These are phyloP conservation scores for Lutraria rhynchaena DNA, from an alignment of 1,140 invertebrate genomes.

Conservation along the genomic window DNA sequence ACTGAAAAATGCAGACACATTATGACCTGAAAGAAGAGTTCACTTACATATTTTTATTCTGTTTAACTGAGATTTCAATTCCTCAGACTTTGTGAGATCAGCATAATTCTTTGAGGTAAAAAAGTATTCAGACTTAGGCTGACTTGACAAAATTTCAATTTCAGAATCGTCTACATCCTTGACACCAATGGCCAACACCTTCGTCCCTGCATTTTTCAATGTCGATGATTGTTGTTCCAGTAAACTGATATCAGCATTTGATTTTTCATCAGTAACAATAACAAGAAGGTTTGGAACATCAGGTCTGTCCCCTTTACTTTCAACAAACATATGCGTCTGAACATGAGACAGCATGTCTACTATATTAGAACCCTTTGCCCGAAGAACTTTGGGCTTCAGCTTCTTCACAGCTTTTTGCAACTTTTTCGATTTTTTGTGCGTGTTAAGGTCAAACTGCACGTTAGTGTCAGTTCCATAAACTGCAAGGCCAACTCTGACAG, in stretches of 20 bases:
- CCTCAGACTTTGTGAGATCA: conserved; percentile 14
- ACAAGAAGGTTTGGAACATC: conserved; percentile 70
- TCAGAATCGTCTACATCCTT: conserved; percentile 27
- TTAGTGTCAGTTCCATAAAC: conserved; percentile 57
- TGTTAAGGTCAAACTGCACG: conserved; percentile 41
- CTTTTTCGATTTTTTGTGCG: conserved; percentile 32
- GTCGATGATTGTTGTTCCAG: conserved; percentile 1
- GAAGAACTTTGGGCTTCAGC: background rate
- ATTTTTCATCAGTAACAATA: conserved; percentile 71
- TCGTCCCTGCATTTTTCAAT: background rate
- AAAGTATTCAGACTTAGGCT: background rate
- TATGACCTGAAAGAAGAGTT: too few relatives aligned
- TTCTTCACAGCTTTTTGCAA: conserved; percentile 47
- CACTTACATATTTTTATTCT: conserved; percentile 54
- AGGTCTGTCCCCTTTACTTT: conserved; percentile 65
- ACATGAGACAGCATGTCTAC: background rate
- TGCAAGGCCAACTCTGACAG: conserved; percentile 63
- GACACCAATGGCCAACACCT: conserved; percentile 37
- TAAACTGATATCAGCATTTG: conserved; percentile 11
- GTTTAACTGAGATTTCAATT: conserved; percentile 20
- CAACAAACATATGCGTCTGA: conserved; percentile 52
- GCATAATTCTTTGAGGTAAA: conserved; percentile 19
- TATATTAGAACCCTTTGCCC: conserved; percentile 23
- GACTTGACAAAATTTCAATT: conserved; percentile 29
- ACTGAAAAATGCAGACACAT: too few relatives aligned